phyloP scores from a whole-genome alignment of 2,113 vertebrate genomes.

The Strigops habroptila region DNA sequence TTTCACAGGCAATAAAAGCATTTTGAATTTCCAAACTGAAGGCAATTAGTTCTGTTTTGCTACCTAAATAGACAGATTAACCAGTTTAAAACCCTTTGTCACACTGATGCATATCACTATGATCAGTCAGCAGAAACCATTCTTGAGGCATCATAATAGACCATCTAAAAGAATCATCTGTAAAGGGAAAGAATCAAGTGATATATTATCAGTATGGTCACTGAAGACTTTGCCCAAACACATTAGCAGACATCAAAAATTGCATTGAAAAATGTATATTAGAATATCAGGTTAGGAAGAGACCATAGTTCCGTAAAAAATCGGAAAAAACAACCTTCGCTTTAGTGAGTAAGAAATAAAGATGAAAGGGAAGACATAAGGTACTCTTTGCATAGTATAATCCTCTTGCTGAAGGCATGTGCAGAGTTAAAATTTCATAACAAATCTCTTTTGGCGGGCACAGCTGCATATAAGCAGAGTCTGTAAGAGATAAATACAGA shows the following conservation, averaged over 20 bases:
- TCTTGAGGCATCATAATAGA: background rate
- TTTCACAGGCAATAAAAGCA: background rate
- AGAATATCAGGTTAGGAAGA: background rate
- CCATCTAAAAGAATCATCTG: background rate
- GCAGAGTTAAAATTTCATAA: background rate
- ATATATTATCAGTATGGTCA: background rate
- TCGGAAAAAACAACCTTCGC: background rate
- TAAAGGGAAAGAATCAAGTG: background rate
- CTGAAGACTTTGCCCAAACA: background rate
- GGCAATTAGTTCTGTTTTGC: background rate
- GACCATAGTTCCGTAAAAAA: background rate
- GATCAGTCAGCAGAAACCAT: background rate
- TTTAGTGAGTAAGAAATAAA: background rate
- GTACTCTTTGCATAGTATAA: background rate
- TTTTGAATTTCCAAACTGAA: constrained; percentile 7
- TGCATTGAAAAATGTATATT: background rate
- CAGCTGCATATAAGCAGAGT: background rate
- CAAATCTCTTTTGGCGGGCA: background rate
- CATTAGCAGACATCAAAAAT: background rate
- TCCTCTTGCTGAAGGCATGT: background rate
- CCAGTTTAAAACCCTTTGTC: background rate
- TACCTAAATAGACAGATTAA: background rate
- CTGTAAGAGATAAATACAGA: background rate
- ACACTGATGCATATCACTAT: background rate
- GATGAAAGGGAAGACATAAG: background rate